phyloP scores from a whole-genome alignment of 2,797 vertebrate species.

The Poeciliopsis paucimaculata region DNA sequence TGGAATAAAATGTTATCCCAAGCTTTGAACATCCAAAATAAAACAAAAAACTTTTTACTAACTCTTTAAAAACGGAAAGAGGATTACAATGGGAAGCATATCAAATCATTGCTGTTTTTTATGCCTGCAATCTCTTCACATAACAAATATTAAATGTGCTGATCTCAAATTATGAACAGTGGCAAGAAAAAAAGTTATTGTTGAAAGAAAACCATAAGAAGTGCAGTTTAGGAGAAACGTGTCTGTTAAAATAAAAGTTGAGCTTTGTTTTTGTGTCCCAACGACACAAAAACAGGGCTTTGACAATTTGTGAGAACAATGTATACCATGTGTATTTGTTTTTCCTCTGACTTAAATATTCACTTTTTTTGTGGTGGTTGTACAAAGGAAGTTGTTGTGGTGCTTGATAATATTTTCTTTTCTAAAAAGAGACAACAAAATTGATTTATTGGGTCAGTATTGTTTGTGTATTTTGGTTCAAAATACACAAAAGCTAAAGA shows the following conservation, averaged over 20 bases:
- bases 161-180: not conserved
- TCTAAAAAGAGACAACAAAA: not conserved
- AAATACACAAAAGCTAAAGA: too few species aligned
- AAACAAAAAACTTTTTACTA: not conserved
- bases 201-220: not conserved
- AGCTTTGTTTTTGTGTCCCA: too few species aligned
- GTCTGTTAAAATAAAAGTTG: not conserved
- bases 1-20: not conserved
- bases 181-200: not conserved
- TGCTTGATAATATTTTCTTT: not conserved
- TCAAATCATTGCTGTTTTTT: not conserved
- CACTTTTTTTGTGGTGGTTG: not conserved
- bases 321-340: not conserved
- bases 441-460: not conserved
- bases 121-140: not conserved
- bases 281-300: not conserved
- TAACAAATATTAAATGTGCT: not conserved
- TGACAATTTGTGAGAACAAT: not conserved
- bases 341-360: not conserved
- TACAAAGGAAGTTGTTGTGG: not conserved
- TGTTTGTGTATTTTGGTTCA: not conserved
- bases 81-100: not conserved
- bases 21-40: not conserved
- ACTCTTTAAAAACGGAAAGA: not conserved
- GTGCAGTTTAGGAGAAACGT: not conserved